Base-by-base conservation (phyloP, 2,888 invertebrate species). In the Minunthozetes semirufus region DNA sequence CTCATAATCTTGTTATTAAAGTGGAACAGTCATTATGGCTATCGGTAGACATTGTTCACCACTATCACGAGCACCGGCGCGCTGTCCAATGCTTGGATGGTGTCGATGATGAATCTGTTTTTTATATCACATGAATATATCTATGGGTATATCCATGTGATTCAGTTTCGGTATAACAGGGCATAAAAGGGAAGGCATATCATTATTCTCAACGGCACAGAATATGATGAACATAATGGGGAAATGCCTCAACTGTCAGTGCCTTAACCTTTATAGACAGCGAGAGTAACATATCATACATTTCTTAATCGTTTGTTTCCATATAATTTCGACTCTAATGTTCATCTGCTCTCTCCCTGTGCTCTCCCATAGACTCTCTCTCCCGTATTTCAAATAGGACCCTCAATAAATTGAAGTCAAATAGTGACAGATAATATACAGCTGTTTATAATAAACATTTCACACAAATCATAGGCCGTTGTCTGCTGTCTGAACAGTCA, bases 381-480 rank as follows among this genome's bases (percentile, higher is more conserved):
- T 42, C 42, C 13, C 42, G 9, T 9, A 13, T 6, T 13, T 9
- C 5, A 42, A 42, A 42, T 1, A 42, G n/a, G n/a, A n/a, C n/a
- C 11, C 11, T 13, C 42, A 13, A 42, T 42, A 42, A 42, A 42
- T 42, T 42, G 42, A 11, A 42, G 13, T 13, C 11, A 42, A 42
- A 42, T 50, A 8, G 25, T 59, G 59, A 66, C n/a, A 38, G 17
- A 59, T 66, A 66, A 66, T 66, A 33, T n/a, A 66, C 63, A 66
- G 63, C 63, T 66, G 63, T 38, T 66, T 66, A 66, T 59, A 22
- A 59, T 61, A 61, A 33, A 66, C 38, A 38, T 38, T 66, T 61
- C 33, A 66, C 33, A 66, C 33, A n/a, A 66, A 66, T 66, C 63
- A 38, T 38, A n/a, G 9, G 13, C 33, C 17, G 53, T 19, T 66